Base-by-base conservation (phyloP, 2,113 vertebrate species). In the Esox niger region DNA sequence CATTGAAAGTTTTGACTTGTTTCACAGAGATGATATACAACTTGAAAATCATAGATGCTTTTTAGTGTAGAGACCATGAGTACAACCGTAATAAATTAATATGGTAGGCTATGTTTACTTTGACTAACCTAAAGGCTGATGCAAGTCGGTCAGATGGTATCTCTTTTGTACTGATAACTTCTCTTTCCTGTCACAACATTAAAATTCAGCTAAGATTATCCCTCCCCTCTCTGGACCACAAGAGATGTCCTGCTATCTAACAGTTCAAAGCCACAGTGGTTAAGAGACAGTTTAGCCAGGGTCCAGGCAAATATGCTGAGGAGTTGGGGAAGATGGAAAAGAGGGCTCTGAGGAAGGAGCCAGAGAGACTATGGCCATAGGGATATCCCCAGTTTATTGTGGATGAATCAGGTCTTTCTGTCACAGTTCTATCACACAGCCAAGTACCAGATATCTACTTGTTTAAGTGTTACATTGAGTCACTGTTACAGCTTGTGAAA, bases 231-330 rank as follows among this genome's bases (percentile, higher is more conserved):
- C 15, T 52, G 47, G 6, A 52, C n/a, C 47, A 52, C 47, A 21
- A 38, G 47, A n/a, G 62, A 68, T 38, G 55, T 80, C 61, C 2
- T 35, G 38, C 62, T 74, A 71, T 73, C 57, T 69, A 63, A 80
- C 75, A 79, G 55, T 76, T 84, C 52, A 79, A 81, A 79, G 76
- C 82, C 80, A 82, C 70, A 80, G 60, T n/a, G 21, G 47, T 6
- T 43, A 15, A 43, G 35, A 38, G 13, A 43, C 13, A 15, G 38
- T 43, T 15, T 21, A 59, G 73, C 74, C 68, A 75, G 75, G n/a
- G 55, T 7, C 23, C 43, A 29, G 27, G 23, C 63, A 4, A 62
- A 54, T 46, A 46, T 27, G 74, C 68, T 52, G 62, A 54, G 64
- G 1, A 31, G 52, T 46, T n/a, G 46, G 60, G 66, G 58, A 55